Percentiles rank a stretch among this genome's conserved stretches.
phyloP scores from a whole-genome alignment of 2,113 vertebrate genomes.

The Nothoprocta perdicaria region DNA sequence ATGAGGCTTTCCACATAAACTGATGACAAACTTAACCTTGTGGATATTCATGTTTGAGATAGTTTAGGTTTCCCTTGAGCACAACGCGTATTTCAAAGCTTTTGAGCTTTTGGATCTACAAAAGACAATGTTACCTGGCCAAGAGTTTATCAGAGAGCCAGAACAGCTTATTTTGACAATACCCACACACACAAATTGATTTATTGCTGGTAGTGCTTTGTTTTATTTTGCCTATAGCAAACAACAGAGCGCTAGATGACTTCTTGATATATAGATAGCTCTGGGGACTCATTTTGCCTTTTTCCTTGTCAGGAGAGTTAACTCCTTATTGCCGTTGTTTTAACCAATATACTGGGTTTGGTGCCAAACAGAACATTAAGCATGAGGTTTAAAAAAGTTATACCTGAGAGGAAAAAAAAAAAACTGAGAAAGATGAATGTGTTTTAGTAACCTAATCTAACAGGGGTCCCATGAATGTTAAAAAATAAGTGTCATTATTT shows the following conservation, averaged over 20 bases:
- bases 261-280: conserved; percentile 28
- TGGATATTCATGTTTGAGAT: background rate
- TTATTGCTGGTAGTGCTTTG: conserved; percentile 40
- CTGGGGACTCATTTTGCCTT: conserved; percentile 8
- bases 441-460: background rate
- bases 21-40: background rate
- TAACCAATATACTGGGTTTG: background rate
- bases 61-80: background rate
- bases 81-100: background rate
- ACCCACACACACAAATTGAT: background rate
- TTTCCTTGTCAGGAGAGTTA: background rate
- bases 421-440: background rate
- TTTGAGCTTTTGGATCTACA: background rate
- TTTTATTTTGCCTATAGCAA: conserved; percentile 46
- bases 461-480: background rate
- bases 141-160: background rate
- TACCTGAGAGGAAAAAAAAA: background rate
- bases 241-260: background rate
- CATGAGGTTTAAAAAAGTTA: background rate
- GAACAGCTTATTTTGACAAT: conserved; percentile 39
- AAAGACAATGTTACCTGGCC: background rate
- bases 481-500: background rate
- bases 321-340: conserved; percentile 5
- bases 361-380: background rate
- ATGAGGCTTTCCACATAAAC: background rate